Percentiles rank a stretch among this genome's conserved stretches.
Conservation (phyloP, 2,797 vertebrate species). For the Mastacembelus armatus region DNA sequence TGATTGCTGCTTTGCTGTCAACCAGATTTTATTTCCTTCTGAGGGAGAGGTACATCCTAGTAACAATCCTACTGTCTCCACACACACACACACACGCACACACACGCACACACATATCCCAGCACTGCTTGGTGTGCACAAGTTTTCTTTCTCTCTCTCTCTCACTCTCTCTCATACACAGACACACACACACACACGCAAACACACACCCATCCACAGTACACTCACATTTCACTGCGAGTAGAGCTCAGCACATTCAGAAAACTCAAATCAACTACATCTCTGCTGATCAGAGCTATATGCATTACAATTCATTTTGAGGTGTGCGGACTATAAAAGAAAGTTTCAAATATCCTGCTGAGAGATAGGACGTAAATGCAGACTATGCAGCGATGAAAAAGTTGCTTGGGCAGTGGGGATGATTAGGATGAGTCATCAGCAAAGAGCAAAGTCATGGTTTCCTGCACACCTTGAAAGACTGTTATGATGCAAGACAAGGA, state of each 20-base stretch:
- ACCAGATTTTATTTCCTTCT: conserved; percentile 75
- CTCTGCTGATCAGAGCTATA: conserved; percentile 53
- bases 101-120: conserved; percentile 41
- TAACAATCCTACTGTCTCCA: conserved; percentile 66
- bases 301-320: conserved; percentile 62
- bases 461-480: conserved; percentile 14
- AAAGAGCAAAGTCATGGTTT: conserved; percentile 48
- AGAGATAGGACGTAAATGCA: conserved; percentile 37
- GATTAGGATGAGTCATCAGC: conserved; percentile 62
- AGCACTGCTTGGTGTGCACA: conserved; percentile 41
- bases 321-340: conserved; percentile 48
- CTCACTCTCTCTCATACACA: neutral
- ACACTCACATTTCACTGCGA: conserved; percentile 32
- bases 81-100: too few species aligned
- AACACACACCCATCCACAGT: conserved; percentile 13
- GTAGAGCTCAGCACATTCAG: conserved; percentile 34
- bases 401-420: neutral
- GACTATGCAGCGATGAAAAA: conserved; percentile 44
- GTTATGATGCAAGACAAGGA: conserved; percentile 33
- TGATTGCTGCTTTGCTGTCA: conserved; percentile 67
- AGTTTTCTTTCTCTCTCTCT: conserved; percentile 13
- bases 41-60: conserved; percentile 73
- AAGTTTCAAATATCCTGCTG: conserved; percentile 53
- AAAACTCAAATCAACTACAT: conserved; percentile 50
- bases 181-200: conserved; percentile 22